Conservation (phyloP, 2,888 invertebrate genomes). For the Lacanobia wlatinum region DNA sequence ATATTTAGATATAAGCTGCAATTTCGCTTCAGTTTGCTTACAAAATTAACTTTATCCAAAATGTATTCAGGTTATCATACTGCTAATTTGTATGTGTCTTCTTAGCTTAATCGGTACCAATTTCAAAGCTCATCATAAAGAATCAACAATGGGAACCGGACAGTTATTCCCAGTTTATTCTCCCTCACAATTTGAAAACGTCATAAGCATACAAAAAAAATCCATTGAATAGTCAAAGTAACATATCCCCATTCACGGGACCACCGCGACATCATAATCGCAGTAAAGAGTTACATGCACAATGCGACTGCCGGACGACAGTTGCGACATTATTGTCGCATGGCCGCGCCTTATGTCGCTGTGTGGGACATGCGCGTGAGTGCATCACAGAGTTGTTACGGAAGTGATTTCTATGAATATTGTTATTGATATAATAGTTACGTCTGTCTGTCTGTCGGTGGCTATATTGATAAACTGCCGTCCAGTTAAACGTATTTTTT, state of each 20-base stretch:
- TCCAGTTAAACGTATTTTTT: conserved; percentile 10
- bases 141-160: conserved; percentile 7
- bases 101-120: too few species aligned
- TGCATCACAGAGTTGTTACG: conserved; percentile 54
- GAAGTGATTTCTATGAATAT: conserved; percentile 55
- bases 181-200: conserved; percentile 21
- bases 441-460: conserved; percentile 43
- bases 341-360: conserved; percentile 42
- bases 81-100: too few species aligned
- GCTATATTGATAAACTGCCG: conserved; percentile 38
- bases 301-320: conserved; percentile 55
- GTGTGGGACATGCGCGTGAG: conserved; percentile 64
- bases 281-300: conserved; percentile 60
- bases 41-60: too few species aligned
- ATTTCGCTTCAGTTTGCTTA: too few species aligned
- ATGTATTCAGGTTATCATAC: too few species aligned
- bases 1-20: too few species aligned
- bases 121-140: too few species aligned
- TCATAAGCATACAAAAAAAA: conserved; percentile 22
- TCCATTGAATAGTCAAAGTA: conserved; percentile 40
- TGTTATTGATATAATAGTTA: conserved; percentile 55
- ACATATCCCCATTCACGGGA: conserved; percentile 45
- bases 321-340: conserved; percentile 65
- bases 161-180: conserved; percentile 7
- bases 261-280: conserved; percentile 63